Evolutionary conservation across 2,888 invertebrate species (phyloP).

Genomic region (Lingula anatina): DNA sequence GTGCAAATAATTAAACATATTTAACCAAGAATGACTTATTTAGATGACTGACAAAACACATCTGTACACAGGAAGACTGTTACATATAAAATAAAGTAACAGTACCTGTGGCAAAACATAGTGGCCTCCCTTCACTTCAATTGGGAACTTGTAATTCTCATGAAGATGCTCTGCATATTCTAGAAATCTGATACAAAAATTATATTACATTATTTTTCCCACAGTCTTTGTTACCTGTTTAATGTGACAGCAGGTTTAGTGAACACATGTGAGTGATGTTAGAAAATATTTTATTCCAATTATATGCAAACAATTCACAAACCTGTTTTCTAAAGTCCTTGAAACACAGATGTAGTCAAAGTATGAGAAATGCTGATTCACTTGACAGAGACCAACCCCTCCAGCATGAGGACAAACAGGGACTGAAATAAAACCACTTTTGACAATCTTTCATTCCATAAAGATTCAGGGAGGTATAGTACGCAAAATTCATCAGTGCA

Average conservation of each 20-base stretch:
- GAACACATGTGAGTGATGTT: too few species aligned
- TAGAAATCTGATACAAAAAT: slow-evolving; percentile 59
- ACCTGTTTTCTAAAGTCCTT: slow-evolving; percentile 63
- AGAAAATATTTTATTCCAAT: too few species aligned
- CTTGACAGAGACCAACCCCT: slow-evolving; percentile 89
- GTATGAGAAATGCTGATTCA: slow-evolving; percentile 86
- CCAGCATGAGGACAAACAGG: slow-evolving; percentile 93
- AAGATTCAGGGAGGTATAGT: too few species aligned
- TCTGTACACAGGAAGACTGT: too few species aligned
- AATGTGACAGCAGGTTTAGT: too few species aligned
- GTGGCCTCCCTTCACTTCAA: slow-evolving; percentile 62
- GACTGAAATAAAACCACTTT: slow-evolving; percentile 57
- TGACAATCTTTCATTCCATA: background rate
- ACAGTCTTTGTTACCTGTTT: too few species aligned
- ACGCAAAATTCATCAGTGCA: too few species aligned
- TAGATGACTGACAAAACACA: too few species aligned
- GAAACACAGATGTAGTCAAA: slow-evolving; percentile 78
- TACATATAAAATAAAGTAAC: too few species aligned
- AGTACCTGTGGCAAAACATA: slow-evolving; percentile 72
- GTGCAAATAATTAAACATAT: too few species aligned
- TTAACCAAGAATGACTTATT: too few species aligned
- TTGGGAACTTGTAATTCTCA: slow-evolving; percentile 77
- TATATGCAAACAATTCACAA: slow-evolving; percentile 3
- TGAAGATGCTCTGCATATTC: slow-evolving; percentile 89
- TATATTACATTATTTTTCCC: too few species aligned